These are phyloP conservation scores for Lumbricus terrestris DNA, from an alignment of 2,888 invertebrate genomes.

Conservation along the genomic window DNA sequence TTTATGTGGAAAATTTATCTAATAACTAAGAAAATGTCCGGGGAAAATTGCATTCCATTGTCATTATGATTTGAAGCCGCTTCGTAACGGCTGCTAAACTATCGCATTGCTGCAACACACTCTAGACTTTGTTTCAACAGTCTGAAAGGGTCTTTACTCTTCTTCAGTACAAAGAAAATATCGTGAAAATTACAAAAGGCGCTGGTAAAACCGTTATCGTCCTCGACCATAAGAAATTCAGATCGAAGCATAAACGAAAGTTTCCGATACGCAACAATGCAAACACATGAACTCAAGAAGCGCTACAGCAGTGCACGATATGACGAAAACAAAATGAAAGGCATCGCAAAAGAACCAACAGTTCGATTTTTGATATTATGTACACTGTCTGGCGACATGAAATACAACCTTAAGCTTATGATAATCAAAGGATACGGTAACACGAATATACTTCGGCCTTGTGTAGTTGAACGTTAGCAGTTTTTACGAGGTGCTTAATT, in stretches of 20 bases:
- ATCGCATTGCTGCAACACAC: no score
- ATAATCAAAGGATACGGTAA: not conserved
- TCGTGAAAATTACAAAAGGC: no score
- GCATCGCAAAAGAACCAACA: not conserved
- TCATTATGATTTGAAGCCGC: no score
- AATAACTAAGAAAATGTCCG: not conserved
- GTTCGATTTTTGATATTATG: not conserved
- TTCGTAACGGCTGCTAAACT: no score
- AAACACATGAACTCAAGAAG: not conserved
- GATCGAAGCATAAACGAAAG: not conserved
- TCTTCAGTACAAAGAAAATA: no score
- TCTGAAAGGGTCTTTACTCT: no score
- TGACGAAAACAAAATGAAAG: not conserved
- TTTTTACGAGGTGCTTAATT: no score
- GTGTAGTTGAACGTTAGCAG: no score
- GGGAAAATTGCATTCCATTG: not conserved
- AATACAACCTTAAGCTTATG: not conserved
- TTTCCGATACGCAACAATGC: not conserved
- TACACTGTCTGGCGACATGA: not conserved
- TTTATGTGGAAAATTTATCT: not conserved
- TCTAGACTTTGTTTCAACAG: no score
- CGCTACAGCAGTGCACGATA: not conserved
- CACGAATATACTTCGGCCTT: no score
- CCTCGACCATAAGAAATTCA: not conserved
- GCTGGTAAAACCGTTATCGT: not conserved